phyloP scores from a whole-genome alignment of 2,797 vertebrate genomes.

The Clarias fuscus region DNA sequence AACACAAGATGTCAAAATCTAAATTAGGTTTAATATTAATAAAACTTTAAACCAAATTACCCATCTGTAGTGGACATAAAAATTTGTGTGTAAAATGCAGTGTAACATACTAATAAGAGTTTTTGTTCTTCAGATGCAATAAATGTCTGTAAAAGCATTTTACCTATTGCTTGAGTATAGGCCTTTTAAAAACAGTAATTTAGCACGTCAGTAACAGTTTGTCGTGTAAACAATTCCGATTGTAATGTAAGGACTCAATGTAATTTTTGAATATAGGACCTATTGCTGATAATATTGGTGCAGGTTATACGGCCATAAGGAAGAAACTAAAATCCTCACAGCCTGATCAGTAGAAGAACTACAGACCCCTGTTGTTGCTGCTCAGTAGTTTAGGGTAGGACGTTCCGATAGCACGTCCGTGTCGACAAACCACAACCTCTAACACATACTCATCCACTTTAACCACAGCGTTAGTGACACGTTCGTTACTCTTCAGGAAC shows the following conservation, averaged over 20 bases:
- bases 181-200: not conserved
- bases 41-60: not conserved
- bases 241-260: not conserved
- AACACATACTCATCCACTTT: slow-evolving; percentile 76
- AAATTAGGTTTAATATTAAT: not conserved
- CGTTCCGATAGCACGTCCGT: slow-evolving; percentile 78
- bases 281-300: not conserved
- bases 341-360: slow-evolving; percentile 9
- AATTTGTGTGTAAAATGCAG: not conserved
- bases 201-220: not conserved
- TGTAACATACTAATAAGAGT: not conserved
- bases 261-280: not conserved
- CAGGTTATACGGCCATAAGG: not conserved
- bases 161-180: not conserved
- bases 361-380: slow-evolving; percentile 71
- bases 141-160: not conserved
- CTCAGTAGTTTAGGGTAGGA: slow-evolving; percentile 80
- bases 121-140: not conserved
- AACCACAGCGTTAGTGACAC: slow-evolving; percentile 67
- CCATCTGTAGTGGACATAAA: not conserved
- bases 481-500: slow-evolving; percentile 76
- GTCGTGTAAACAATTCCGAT: not conserved
- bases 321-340: not conserved
- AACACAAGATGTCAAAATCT: not conserved
- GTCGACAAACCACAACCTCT: slow-evolving; percentile 73